These are phyloP conservation scores for Koerneria pararmatus DNA, from an alignment of 2,888 invertebrate species.

Conservation along the genomic window DNA sequence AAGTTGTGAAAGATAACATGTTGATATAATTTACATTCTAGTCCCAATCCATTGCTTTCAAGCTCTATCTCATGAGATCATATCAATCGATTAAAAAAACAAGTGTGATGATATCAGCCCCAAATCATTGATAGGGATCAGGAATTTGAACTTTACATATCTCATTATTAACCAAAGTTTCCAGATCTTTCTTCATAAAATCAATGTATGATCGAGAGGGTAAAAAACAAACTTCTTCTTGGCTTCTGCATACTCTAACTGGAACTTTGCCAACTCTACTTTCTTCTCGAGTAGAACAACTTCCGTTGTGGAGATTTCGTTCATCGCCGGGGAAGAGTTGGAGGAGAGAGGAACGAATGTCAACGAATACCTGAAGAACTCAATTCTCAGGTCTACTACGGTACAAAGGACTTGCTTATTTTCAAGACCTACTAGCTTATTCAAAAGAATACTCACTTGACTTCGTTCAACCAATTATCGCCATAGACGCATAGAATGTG, in stretches of 20 bases:
- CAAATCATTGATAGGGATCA: too few relatives aligned
- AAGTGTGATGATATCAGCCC: too few relatives aligned
- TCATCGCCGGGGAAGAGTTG: conserved; percentile 30
- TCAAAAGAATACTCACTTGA: conserved; percentile 33
- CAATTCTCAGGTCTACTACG: too few relatives aligned
- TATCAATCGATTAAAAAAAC: conserved; percentile 13
- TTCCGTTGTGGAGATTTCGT: conserved; percentile 35
- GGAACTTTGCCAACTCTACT: conserved; percentile 54
- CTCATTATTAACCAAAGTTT: too few relatives aligned
- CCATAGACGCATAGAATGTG: conserved; percentile 59
- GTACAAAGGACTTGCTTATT: too few relatives aligned
- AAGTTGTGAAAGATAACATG: too few relatives aligned
- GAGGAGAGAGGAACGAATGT: conserved; percentile 47
- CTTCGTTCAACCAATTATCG: conserved; percentile 59
- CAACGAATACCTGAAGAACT: conserved; percentile 43
- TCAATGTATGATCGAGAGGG: neutral
- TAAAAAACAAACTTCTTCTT: conserved; percentile 43
- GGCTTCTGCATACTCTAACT: conserved; percentile 53
- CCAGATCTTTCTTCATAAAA: too few relatives aligned
- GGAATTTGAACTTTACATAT: too few relatives aligned
- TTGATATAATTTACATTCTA: too few relatives aligned
- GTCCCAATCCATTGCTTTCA: neutral
- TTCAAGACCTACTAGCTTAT: too few relatives aligned
- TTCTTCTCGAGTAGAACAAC: conserved; percentile 46
- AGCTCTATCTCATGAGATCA: neutral